These are phyloP conservation scores for Eudemis profundana DNA, from an alignment of 2,888 invertebrate genomes.

Conservation along the genomic window DNA sequence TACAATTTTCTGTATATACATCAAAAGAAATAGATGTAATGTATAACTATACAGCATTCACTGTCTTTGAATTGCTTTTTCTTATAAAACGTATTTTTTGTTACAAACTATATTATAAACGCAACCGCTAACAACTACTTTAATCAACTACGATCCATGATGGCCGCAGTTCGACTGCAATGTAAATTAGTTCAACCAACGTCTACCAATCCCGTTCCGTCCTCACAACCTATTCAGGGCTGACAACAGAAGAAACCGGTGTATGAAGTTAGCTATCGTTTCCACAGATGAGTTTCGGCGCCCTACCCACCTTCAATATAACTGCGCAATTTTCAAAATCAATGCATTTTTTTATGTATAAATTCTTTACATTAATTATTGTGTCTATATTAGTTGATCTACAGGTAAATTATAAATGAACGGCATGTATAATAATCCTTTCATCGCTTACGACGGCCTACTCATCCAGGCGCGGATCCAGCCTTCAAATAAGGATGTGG, in stretches of 20 bases:
- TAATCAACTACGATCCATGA: conserved; percentile 77
- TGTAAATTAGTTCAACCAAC: conserved; percentile 23
- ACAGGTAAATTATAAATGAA: too few relatives aligned
- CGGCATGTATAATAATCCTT: too few relatives aligned
- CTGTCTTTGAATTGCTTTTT: conserved; percentile 56
- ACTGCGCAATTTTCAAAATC: too few relatives aligned
- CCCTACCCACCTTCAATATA: too few relatives aligned
- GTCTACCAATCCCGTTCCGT: conserved; percentile 15
- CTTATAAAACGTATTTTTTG: conserved; percentile 8
- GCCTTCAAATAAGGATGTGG: too few relatives aligned
- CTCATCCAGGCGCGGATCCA: too few relatives aligned
- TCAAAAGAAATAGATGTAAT: conserved; percentile 50
- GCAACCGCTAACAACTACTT: not conserved
- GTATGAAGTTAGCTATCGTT: not conserved
- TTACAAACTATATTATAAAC: conserved; percentile 18
- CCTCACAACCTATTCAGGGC: too few relatives aligned
- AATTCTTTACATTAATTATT: too few relatives aligned
- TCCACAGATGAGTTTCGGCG: too few relatives aligned
- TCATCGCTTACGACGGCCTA: too few relatives aligned
- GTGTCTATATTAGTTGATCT: too few relatives aligned
- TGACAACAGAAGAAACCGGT: conserved; percentile 1
- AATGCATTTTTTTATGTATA: too few relatives aligned
- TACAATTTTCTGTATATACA: conserved; percentile 55
- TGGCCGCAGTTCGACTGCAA: conserved; percentile 74
- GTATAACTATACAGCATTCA: conserved; percentile 46